Percentiles rank a stretch among this genome's conserved stretches.
Evolutionary conservation across 2,888 invertebrate species (phyloP).

Genomic region (Rhamnusium bicolor): DNA sequence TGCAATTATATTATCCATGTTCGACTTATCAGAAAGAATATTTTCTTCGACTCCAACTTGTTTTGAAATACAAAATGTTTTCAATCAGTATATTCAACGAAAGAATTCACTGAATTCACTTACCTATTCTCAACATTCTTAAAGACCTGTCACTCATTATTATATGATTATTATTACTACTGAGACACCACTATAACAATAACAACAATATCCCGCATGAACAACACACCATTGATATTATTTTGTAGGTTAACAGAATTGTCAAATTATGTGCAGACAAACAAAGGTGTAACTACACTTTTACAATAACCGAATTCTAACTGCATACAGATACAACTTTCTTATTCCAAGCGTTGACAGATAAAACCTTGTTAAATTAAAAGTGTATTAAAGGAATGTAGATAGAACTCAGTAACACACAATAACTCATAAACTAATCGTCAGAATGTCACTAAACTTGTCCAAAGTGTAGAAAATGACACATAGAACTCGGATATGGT

Average conservation of each 20-base stretch:
- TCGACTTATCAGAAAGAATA: no score
- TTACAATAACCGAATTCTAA: slow-evolving; percentile 24
- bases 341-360: no score
- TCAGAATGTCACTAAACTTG: not conserved
- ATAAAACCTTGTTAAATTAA: slow-evolving; percentile 19
- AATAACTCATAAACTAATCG: not conserved
- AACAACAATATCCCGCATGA: no score
- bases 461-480: not conserved
- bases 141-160: no score
- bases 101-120: no score
- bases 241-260: slow-evolving; percentile 18
- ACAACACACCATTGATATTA: not conserved
- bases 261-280: not conserved
- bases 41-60: no score
- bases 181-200: no score
- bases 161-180: no score
- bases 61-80: no score
- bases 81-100: no score
- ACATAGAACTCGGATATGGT: not conserved
- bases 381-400: not conserved
- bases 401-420: slow-evolving; percentile 10
- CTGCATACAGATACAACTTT: slow-evolving; percentile 24
- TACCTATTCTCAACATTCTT: no score
- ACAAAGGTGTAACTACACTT: slow-evolving; percentile 22
- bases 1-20: no score